These are phyloP conservation scores for Acomys russatus DNA, from an alignment of 2,797 vertebrate genomes.

Conservation along the genomic window DNA sequence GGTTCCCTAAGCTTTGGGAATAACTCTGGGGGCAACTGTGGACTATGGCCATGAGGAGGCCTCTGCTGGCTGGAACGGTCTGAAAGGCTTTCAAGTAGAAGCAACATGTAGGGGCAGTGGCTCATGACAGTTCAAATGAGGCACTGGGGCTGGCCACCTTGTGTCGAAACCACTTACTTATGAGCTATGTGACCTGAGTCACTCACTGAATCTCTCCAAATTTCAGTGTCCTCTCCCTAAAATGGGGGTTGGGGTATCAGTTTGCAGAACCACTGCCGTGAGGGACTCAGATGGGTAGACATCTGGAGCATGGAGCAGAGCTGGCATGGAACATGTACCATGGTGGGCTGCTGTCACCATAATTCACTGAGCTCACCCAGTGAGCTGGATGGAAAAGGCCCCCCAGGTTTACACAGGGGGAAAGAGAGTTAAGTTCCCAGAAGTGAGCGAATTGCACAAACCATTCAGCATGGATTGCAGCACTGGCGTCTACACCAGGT, in stretches of 20 bases:
- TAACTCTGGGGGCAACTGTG: background rate
- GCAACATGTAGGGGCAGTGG: fast-evolving
- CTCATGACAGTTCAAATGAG: fast-evolving
- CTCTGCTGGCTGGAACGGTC: background rate
- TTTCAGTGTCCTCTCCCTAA: background rate
- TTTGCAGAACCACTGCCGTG: fast-evolving
- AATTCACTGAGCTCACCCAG: background rate
- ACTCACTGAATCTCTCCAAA: background rate
- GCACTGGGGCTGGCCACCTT: background rate
- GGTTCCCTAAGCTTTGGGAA: background rate
- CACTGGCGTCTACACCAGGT: fast-evolving
- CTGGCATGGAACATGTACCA: fast-evolving
- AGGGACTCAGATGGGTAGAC: fast-evolving
- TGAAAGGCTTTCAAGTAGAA: background rate
- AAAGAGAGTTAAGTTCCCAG: background rate
- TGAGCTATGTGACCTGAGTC: background rate
- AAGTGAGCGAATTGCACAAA: background rate
- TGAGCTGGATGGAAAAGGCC: background rate
- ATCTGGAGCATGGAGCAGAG: fast-evolving
- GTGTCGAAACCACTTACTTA: background rate
- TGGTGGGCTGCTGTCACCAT: fast-evolving
- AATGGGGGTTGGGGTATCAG: background rate
- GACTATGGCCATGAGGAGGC: too few species aligned
- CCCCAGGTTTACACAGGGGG: too few species aligned
- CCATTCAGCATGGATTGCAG: background rate